Evolutionary conservation across 2,888 invertebrate species (phyloP).

Genomic region (Parnassius smintheus): DNA sequence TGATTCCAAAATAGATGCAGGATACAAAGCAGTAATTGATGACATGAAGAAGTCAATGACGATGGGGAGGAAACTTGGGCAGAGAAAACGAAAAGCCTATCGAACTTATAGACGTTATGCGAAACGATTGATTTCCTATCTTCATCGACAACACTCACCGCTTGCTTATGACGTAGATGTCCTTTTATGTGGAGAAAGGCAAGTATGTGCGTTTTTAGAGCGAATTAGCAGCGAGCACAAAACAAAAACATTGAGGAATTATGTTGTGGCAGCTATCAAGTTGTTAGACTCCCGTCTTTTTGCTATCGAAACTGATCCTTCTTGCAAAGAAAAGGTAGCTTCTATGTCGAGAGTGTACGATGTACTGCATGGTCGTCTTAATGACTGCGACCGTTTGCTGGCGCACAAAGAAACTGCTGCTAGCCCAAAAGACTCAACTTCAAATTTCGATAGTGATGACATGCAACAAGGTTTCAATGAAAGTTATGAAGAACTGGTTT

Average conservation of each 20-base stretch:
- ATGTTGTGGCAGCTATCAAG: conserved; percentile 76
- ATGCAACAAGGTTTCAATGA: conserved; percentile 66
- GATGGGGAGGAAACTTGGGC: conserved; percentile 70
- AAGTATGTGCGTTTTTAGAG: conserved; percentile 73
- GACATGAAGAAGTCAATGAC: conserved; percentile 80
- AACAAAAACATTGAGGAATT: conserved; percentile 73
- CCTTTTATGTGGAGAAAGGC: conserved; percentile 70
- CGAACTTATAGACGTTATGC: conserved; percentile 75
- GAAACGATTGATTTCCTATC: conserved; percentile 69
- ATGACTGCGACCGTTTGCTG: conserved; percentile 67
- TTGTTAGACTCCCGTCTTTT: conserved; percentile 73
- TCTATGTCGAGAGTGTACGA: conserved; percentile 77
- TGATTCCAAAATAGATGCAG: conserved; percentile 77
- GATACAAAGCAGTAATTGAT: conserved; percentile 77
- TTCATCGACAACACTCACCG: conserved; percentile 75
- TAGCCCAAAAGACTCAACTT: conserved; percentile 47
- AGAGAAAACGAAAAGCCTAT: conserved; percentile 73
- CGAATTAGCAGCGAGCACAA: conserved; percentile 73
- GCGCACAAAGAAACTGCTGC: conserved; percentile 58
- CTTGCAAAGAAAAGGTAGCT: conserved; percentile 75
- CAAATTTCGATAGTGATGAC: conserved; percentile 58
- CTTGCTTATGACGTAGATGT: conserved; percentile 76
- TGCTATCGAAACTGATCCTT: conserved; percentile 74
- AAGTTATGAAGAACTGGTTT: conserved; percentile 63
- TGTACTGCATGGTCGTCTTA: conserved; percentile 66